Conservation (phyloP, 37 sponge, comb jelly and placozoan species). For the Ephydatia muelleri region DNA sequence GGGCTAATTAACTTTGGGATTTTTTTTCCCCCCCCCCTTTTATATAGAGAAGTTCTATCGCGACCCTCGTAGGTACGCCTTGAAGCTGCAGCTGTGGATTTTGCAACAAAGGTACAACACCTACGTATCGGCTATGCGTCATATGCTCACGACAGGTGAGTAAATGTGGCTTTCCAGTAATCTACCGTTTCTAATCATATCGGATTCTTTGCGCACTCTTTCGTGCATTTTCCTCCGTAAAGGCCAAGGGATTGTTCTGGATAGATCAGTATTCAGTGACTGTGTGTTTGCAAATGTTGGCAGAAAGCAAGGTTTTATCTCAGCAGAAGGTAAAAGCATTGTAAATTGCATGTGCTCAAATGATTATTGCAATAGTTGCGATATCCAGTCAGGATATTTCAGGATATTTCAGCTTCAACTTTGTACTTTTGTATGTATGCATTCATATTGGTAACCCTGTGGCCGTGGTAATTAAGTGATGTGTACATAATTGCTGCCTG, state of each 20-base stretch:
- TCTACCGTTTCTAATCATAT: too few species aligned
- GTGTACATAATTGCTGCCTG: too few species aligned
- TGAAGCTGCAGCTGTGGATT: slow-evolving; percentile 91
- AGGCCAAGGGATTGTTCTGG: slow-evolving; percentile 79
- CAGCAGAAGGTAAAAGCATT: slow-evolving; percentile 53
- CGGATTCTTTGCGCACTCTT: neutral
- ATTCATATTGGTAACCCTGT: too few species aligned
- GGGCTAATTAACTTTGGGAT: neutral
- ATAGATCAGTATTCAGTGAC: slow-evolving; percentile 90
- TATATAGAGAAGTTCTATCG: slow-evolving; percentile 77
- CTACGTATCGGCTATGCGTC: slow-evolving; percentile 77
- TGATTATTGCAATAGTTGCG: too few species aligned
- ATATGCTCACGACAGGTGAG: slow-evolving; percentile 67
- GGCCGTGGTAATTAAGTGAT: neutral
- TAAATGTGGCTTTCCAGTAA: too few species aligned
- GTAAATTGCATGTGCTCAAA: neutral
- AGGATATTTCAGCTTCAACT: too few species aligned
- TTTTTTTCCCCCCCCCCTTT: neutral
- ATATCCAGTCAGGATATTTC: too few species aligned
- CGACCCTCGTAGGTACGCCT: slow-evolving; percentile 84
- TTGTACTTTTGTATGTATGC: neutral
- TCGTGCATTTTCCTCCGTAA: neutral
- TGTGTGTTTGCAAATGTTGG: slow-evolving; percentile 90
- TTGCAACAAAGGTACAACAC: slow-evolving; percentile 75
- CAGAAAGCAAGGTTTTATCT: slow-evolving; percentile 71